These are phyloP conservation scores for Onthophagus sagittarius DNA, from an alignment of 2,888 invertebrate genomes.

Conservation along the genomic window DNA sequence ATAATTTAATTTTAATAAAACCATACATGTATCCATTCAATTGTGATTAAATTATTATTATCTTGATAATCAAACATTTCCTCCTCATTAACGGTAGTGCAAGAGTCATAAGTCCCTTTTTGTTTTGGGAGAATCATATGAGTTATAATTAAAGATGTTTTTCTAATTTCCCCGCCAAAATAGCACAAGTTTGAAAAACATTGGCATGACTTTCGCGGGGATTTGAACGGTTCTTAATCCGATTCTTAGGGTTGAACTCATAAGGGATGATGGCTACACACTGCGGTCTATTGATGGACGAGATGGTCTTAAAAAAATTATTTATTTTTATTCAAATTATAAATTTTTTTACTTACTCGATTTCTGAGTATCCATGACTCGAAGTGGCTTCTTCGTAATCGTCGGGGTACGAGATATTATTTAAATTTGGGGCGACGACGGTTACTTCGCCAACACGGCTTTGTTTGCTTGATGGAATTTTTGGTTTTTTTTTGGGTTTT, in stretches of 20 bases:
- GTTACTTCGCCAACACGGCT: neutral
- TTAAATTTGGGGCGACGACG: constrained; percentile 30
- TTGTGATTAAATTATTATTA: constrained; percentile 83
- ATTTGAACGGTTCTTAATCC: constrained; percentile 65
- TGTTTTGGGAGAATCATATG: constrained; percentile 92
- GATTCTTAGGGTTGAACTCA: constrained; percentile 31
- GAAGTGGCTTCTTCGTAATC: constrained; percentile 15
- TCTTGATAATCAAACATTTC: constrained; percentile 92
- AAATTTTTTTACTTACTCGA: constrained; percentile 34
- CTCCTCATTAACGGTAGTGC: constrained; percentile 89
- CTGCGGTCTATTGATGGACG: constrained; percentile 54
- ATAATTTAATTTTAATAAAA: constrained; percentile 6
- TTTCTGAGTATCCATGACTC: constrained; percentile 29
- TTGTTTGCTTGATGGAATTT: neutral
- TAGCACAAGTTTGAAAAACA: constrained; percentile 95
- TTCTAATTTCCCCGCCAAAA: constrained; percentile 80
- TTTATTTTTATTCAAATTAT: neutral
- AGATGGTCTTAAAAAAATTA: constrained; percentile 21
- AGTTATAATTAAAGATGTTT: constrained; percentile 73
- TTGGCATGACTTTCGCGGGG: constrained; percentile 69
- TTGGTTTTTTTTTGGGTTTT: no score
- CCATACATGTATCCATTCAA: constrained; percentile 98
- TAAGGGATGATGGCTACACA: constrained; percentile 55
- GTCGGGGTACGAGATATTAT: constrained; percentile 31
- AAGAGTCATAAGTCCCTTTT: constrained; percentile 88